Evolutionary conservation across 2,797 vertebrate species (phyloP), one percentile per base, ranked within the genome.

Genomic region (Oophaga sylvatica): DNA sequence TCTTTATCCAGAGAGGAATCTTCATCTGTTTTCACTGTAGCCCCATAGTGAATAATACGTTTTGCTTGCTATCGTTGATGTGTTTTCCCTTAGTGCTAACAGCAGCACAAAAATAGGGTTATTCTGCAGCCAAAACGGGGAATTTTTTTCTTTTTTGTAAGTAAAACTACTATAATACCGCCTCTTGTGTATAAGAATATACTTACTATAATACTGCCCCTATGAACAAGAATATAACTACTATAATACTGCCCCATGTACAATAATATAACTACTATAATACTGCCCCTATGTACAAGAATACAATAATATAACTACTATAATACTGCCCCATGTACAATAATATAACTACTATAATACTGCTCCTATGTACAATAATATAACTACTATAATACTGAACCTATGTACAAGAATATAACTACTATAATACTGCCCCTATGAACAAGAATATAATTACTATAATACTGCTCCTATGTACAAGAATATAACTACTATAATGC

Each of bases 401-500:
- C 8, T 20, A 41, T 71, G 31, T 71, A 71, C 16, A 71, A 71
- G 68, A 71, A 35, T 71, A 71, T 71, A 41, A 41, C 31, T 22
- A 76, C 73, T 76, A 76, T 76, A 76, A 76, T 76, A 76, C 41
- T 53, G 41, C 73, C 5, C 68, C 31, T 70, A 35, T 70, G 29
- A 35, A 70, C 68, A 70, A 35, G 29, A 70, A 70, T 70, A 70
- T 35, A 70, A 70, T 29, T 70, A 35, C 29, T 70, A 35, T 35
- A n/a, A n/a, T n/a, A n/a, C n/a, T n/a, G n/a, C n/a, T n/a, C n/a
- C n/a, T n/a, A n/a, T n/a, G n/a, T n/a, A n/a, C n/a, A n/a, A n/a
- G n/a, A n/a, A n/a, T n/a, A n/a, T n/a, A 71, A 71, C 68, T 71
- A 71, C 31, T 71, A 71, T 71, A 71, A 71, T 71, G 41, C 31